Evolutionary conservation across 2,113 vertebrate genomes (phyloP), one percentile per base, ranked within the genome.

Genomic region (Ciconia stormi): DNA sequence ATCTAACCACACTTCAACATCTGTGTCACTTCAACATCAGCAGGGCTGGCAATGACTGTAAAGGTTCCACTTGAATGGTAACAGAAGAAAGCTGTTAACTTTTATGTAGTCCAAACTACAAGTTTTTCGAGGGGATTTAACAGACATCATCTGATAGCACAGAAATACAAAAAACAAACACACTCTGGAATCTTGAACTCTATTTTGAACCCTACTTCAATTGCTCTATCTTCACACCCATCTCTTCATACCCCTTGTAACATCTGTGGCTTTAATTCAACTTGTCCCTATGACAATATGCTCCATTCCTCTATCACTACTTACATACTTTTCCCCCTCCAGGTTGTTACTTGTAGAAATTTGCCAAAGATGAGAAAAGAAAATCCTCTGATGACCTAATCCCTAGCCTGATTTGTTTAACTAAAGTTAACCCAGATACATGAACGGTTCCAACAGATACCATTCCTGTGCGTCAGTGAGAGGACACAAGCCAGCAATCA

Each of bases 101-200:
- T 71, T 47, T 23, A 80, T 2, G 4, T 8, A 77, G 29, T 30
- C 38, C 0, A 0, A 89, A 69, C 12, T 22, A 8, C 4, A 59
- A 65, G 7, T 16, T 66, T 89, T 89, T 56, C 23, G 32, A 21
- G 8, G 11, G 22, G 30, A 87, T 67, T 53, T 62, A 79, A 82
- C 0, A 82, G 14, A 72, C 11, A 44, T 18, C 8, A 6, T 32
- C 34, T 61, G 58, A 78, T 6, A 73, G 53, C 49, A 80, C 61
- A 72, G 25, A 90, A 88, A 67, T 52, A 62, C 3, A 32, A 30
- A 90, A 46, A 32, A 23, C 15, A 77, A 56, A 72, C 22, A 74
- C 0, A 0, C 26, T 76, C 50, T 55, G 63, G 52, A n/a, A 89
- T 52, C 53, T 2, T 34, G 10, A 30, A 59, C 26, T 74, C 27